phyloP scores from a whole-genome alignment of 2,888 invertebrate species.

The Clivina fossor region DNA sequence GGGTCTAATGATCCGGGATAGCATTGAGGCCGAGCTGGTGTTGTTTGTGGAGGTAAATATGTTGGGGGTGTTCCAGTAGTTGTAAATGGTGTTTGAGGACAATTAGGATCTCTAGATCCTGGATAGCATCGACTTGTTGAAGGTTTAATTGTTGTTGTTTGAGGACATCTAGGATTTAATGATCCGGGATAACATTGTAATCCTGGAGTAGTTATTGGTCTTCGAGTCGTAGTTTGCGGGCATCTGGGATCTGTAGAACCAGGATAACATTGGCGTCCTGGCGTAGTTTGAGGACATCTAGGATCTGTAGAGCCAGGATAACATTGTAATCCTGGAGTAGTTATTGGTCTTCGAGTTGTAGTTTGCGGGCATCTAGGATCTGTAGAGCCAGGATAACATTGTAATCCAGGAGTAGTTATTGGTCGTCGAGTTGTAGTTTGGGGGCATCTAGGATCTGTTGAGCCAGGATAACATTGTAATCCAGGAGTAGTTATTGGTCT shows the following conservation, averaged over 20 bases:
- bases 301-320: conserved; percentile 46
- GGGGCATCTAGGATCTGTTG: conserved; percentile 44
- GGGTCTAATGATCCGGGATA: conserved; percentile 44
- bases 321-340: too few species aligned
- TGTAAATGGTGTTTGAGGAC: conserved; percentile 41
- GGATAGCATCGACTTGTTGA: conserved; percentile 48
- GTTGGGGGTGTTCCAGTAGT: conserved; percentile 9
- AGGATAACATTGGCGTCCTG: conserved; percentile 42
- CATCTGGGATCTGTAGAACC: conserved; percentile 47
- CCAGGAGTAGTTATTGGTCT: conserved; percentile 27
- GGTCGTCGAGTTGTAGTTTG: conserved; percentile 27
- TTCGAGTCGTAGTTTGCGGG: conserved; percentile 40
- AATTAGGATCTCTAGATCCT: conserved; percentile 42
- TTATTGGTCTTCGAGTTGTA: too few species aligned
- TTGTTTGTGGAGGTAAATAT: conserved; percentile 34
- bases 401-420: conserved; percentile 39
- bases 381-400: conserved; percentile 11
- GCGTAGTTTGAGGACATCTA: conserved; percentile 43
- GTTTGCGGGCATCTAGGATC: conserved; percentile 35
- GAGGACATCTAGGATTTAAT: conserved; percentile 44
- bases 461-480: conserved; percentile 39
- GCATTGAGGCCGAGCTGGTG: conserved; percentile 36
- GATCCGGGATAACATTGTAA: conserved; percentile 46
- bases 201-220: conserved; percentile 37
- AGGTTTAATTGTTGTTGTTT: conserved; percentile 41